Conservation (phyloP, 1,140 invertebrate species). For the Pseudachorutes palmiensis region DNA sequence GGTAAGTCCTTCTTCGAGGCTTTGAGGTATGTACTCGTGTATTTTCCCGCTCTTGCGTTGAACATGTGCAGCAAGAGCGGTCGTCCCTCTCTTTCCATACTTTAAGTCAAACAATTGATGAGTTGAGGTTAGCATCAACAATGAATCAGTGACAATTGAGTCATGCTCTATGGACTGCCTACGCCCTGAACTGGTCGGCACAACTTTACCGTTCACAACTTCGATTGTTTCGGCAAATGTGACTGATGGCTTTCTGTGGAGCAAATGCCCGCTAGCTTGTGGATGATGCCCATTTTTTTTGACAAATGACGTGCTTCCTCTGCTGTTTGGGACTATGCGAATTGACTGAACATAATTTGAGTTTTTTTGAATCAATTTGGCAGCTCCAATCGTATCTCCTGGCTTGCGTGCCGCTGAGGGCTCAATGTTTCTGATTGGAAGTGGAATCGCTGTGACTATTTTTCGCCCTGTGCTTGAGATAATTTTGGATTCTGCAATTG, state of each 20-base stretch:
- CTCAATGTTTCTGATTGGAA: slow-evolving; percentile 16
- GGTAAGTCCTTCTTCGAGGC: slow-evolving; percentile 15
- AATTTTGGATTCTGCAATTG: slow-evolving; percentile 23
- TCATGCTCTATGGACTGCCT: slow-evolving; percentile 29
- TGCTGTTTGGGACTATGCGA: slow-evolving; percentile 23
- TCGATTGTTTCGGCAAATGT: slow-evolving; percentile 36
- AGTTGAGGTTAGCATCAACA: slow-evolving; percentile 25
- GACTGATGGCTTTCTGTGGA: slow-evolving; percentile 30
- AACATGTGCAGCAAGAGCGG: background rate
- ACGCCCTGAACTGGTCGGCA: background rate
- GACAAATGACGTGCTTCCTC: background rate
- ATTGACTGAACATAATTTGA: slow-evolving; percentile 35
- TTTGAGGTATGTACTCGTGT: background rate
- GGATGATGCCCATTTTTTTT: background rate
- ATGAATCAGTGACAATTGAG: slow-evolving; percentile 37
- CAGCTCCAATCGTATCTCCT: slow-evolving; percentile 25
- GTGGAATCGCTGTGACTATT: slow-evolving; percentile 16
- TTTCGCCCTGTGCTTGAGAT: background rate
- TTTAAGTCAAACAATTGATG: background rate
- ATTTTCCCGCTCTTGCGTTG: background rate
- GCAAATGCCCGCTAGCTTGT: background rate
- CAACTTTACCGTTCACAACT: slow-evolving; percentile 19
- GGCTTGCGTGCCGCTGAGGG: background rate
- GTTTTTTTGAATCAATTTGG: slow-evolving; percentile 32
- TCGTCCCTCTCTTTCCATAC: background rate